Evolutionary conservation across 2,888 invertebrate genomes (phyloP).

Genomic region (Agonopterix alstromeriana): DNA sequence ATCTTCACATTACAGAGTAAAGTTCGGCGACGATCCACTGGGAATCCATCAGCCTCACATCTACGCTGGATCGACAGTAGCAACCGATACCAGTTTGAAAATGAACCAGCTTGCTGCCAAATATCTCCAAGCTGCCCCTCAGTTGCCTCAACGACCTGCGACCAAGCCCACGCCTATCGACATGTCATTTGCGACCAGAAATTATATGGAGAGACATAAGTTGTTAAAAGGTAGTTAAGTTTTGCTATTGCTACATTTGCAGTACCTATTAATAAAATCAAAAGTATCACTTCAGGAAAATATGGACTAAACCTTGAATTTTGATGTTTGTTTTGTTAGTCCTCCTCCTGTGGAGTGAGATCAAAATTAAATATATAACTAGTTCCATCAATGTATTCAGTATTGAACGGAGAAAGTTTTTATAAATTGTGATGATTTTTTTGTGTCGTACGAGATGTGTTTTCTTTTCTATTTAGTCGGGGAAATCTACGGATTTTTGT

Average conservation of each 20-base stretch:
- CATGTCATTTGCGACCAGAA: slow-evolving; percentile 83
- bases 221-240: slow-evolving; percentile 68
- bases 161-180: slow-evolving; percentile 57
- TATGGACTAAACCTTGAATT: too few species aligned
- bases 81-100: slow-evolving; percentile 63
- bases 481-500: too few species aligned
- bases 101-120: slow-evolving; percentile 71
- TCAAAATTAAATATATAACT: too few species aligned
- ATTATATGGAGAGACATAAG: slow-evolving; percentile 83
- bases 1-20: slow-evolving; percentile 39
- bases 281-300: background rate
- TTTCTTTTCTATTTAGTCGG: too few species aligned
- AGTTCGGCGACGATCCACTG: slow-evolving; percentile 61
- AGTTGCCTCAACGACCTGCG: slow-evolving; percentile 8
- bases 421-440: too few species aligned
- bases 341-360: too few species aligned
- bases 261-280: background rate
- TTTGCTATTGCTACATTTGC: background rate
- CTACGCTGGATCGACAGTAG: slow-evolving; percentile 17
- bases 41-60: slow-evolving; percentile 41
- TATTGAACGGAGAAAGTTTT: too few species aligned
- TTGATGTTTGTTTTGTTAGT: too few species aligned
- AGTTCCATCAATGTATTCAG: too few species aligned
- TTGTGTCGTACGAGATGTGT: too few species aligned
- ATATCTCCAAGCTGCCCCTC: slow-evolving; percentile 38